Conservation (phyloP, 2,888 invertebrate species). For the Athripsodes cinereus region DNA sequence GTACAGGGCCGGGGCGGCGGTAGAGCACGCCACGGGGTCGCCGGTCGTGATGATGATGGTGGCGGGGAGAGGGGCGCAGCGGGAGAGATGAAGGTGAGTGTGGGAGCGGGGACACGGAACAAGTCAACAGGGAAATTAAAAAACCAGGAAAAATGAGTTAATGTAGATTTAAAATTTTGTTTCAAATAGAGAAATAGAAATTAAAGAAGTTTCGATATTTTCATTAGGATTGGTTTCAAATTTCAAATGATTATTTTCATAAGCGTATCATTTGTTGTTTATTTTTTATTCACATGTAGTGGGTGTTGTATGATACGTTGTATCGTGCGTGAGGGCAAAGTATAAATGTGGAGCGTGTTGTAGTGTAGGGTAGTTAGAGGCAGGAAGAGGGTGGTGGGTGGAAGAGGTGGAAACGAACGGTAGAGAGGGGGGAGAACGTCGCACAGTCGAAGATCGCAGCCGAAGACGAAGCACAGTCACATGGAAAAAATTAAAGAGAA, state of each 20-base stretch:
- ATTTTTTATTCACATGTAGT: not conserved
- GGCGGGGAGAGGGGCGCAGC: slow-evolving; percentile 30
- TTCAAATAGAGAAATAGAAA: not conserved
- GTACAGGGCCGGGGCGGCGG: slow-evolving; percentile 81
- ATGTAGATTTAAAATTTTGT: not conserved
- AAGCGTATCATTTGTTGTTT: not conserved
- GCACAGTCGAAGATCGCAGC: slow-evolving; percentile 26
- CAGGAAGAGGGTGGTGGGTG: slow-evolving; percentile 28
- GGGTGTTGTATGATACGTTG: slow-evolving; percentile 32
- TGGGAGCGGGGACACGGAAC: slow-evolving; percentile 30
- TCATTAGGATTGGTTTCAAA: not conserved
- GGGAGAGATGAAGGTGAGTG: slow-evolving; percentile 29
- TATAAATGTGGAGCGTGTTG: slow-evolving; percentile 29
- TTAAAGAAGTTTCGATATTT: slow-evolving; percentile 2
- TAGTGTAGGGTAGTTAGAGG: slow-evolving; percentile 14
- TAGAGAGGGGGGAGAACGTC: slow-evolving; percentile 26
- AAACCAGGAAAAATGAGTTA: slow-evolving; percentile 32
- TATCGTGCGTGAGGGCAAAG: slow-evolving; percentile 30
- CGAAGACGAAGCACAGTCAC: slow-evolving; percentile 28
- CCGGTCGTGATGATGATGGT: slow-evolving; percentile 48
- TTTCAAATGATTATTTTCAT: not conserved
- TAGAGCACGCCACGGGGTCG: slow-evolving; percentile 74
- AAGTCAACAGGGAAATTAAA: not conserved
- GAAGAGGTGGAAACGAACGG: slow-evolving; percentile 29
- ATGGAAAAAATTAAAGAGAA: slow-evolving; percentile 29